Base-by-base conservation (phyloP, 2,113 vertebrate genomes). In the Periophthalmus modestus region DNA sequence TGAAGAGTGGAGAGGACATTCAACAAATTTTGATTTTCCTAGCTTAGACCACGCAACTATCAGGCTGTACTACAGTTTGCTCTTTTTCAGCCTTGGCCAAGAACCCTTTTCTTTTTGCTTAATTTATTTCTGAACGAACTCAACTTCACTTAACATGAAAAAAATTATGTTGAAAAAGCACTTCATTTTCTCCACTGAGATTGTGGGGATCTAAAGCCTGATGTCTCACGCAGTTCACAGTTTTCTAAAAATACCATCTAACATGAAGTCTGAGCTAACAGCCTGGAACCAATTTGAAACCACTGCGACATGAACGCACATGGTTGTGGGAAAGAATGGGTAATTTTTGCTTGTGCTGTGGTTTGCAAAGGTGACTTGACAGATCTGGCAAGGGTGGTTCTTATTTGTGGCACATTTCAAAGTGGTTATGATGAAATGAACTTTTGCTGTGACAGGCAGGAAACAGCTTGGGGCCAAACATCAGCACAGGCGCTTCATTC, bases 271-370 rank as follows among this genome's bases (percentile, higher is more conserved):
- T 19, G 10, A 69, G 59, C 24, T 46, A 36, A 67, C 23, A 67
- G 69, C 11, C 62, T 77, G 63, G 15, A 76, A 70, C 12, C 23
- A 62, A 70, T 63, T 74, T 65, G 48, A 82, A 69, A 14, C 36
- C 54, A 34, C 54, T 34, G 28, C 28, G 33, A 34, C 11, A 59
- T 7, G 23, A 59, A 59, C 2, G 3, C 16, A 7, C 7, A 24
- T 4, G 13, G 13, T 12, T 7, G 24, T 13, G 18, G 62, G 39
- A 43, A n/a, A 65, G 33, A 65, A 65, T 39, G 18, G 34, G 33
- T n/a, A 2, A 39, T 65, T 43, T 18, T 65, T 39, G 34, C 18
- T 21, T 39, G 34, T 1, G 19, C 39, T 39, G 34, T 18, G 33
- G 34, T 65, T 65, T 39, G 43, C 62, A 39, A 43, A n/a, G 34